A percentile compares a stretch with the other conserved stretches of the same genome.
These are phyloP conservation scores for Malachius bipustulatus DNA, from an alignment of 2,888 invertebrate species.

Conservation along the genomic window DNA sequence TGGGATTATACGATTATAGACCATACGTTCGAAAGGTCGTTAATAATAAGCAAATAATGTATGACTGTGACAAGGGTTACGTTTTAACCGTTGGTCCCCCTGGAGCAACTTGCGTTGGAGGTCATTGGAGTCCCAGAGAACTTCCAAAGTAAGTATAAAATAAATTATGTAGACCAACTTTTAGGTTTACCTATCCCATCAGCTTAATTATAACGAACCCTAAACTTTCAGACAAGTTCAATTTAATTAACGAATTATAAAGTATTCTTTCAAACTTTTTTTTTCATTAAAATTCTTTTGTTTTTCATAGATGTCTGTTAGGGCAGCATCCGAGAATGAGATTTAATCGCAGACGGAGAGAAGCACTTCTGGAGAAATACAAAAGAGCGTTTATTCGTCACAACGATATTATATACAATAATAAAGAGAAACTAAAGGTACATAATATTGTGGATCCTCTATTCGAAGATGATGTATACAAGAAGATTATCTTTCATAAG, in stretches of 20 bases:
- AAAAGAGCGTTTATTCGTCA: constrained; percentile 29
- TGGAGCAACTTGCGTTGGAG: constrained; percentile 90
- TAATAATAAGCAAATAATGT: constrained; percentile 91
- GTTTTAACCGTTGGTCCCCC: constrained; percentile 78
- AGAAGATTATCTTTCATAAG: neutral
- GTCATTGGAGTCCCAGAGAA: constrained; percentile 84
- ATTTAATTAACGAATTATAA: no score
- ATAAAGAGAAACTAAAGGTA: constrained; percentile 21
- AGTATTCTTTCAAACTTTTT: constrained; percentile 5
- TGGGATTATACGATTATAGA: constrained; percentile 91
- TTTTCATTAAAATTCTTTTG: neutral
- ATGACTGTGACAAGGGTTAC: constrained; percentile 88
- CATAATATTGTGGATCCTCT: constrained; percentile 27
- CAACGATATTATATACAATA: constrained; percentile 23
- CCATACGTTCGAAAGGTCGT: constrained; percentile 83
- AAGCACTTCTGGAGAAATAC: constrained; percentile 36
- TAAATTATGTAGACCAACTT: neutral
- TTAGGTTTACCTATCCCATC: neutral
- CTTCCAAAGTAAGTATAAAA: constrained; percentile 59
- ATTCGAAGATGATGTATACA: neutral
- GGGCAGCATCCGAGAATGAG: constrained; percentile 80
- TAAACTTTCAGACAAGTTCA: no score
- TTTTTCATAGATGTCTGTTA: constrained; percentile 57
- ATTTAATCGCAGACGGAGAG: constrained; percentile 61
- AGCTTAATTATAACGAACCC: no score